These are phyloP conservation scores for Propithecus perrieri DNA, from an alignment of 2,797 vertebrate species.

Conservation along the genomic window DNA sequence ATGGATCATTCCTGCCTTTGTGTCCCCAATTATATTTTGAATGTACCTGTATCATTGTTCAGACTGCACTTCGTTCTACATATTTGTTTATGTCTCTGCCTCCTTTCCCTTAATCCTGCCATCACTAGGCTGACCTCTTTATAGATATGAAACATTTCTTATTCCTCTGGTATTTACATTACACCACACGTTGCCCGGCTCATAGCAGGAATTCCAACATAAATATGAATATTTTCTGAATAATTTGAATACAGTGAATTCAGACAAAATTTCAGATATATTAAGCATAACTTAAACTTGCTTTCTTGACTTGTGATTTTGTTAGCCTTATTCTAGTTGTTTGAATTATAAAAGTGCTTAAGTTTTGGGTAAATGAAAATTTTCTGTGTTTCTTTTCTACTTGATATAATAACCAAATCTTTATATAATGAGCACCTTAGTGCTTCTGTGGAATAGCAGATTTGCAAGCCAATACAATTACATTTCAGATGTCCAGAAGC, in stretches of 20 bases:
- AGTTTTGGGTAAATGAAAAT: constrained; percentile 12
- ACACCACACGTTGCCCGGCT: not conserved
- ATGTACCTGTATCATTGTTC: not conserved
- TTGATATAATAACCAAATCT: not conserved
- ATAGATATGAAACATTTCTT: not conserved
- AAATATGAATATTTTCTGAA: constrained; percentile 13
- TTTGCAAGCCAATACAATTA: not conserved
- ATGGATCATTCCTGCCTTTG: not conserved
- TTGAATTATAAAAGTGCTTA: not conserved
- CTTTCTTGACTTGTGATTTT: constrained; percentile 26
- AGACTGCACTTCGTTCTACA: not conserved
- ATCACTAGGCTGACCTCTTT: not conserved
- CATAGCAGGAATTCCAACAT: not conserved
- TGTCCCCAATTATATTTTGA: not conserved
- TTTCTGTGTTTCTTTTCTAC: not conserved
- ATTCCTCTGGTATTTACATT: not conserved
- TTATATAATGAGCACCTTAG: not conserved
- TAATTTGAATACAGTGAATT: not conserved
- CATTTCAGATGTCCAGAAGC: not conserved
- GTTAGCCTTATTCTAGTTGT: not conserved
- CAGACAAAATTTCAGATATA: not conserved
- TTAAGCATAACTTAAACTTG: not conserved
- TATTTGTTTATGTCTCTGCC: not conserved
- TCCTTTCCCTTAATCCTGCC: not conserved
- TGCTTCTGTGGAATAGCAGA: not conserved